phyloP scores from a whole-genome alignment of 2,113 vertebrate species.

The Chaetodon trifascialis region DNA sequence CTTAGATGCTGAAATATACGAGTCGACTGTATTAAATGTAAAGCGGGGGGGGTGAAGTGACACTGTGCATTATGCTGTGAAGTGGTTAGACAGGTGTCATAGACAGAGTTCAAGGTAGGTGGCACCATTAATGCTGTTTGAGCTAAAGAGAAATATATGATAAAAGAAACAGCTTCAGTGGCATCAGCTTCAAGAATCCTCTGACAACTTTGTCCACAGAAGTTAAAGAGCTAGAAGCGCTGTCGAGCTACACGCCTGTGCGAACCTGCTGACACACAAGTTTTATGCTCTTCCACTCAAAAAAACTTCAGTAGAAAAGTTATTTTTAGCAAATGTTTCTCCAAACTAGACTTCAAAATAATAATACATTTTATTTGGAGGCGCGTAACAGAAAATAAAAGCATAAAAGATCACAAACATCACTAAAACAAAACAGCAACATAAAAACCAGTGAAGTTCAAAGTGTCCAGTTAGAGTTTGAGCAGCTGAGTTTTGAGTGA shows the following conservation, averaged over 20 bases:
- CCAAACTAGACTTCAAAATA: no score
- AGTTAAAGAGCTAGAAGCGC: neutral
- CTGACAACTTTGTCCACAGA: neutral
- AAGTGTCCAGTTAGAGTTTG: no score
- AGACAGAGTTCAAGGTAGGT: neutral
- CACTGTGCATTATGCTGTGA: neutral
- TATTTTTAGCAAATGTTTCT: neutral
- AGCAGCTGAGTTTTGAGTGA: no score
- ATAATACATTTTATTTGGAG: no score
- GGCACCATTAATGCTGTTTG: neutral
- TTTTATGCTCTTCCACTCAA: no score
- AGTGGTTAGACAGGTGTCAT: neutral
- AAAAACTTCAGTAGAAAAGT: neutral
- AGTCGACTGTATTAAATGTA: neutral
- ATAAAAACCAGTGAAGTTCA: no score
- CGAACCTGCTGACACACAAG: neutral
- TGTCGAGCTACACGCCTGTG: no score
- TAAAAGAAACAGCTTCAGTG: neutral
- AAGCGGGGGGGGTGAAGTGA: neutral
- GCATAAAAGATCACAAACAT: no score
- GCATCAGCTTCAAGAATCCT: neutral
- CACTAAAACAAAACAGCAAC: no score
- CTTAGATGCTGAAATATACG: constrained; percentile 1
- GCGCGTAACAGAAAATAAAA: no score
- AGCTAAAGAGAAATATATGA: neutral